Percentiles rank a stretch among this genome's conserved stretches.
These are phyloP conservation scores for Hyperoodon ampullatus DNA, from an alignment of 2,113 vertebrate genomes.

Conservation along the genomic window DNA sequence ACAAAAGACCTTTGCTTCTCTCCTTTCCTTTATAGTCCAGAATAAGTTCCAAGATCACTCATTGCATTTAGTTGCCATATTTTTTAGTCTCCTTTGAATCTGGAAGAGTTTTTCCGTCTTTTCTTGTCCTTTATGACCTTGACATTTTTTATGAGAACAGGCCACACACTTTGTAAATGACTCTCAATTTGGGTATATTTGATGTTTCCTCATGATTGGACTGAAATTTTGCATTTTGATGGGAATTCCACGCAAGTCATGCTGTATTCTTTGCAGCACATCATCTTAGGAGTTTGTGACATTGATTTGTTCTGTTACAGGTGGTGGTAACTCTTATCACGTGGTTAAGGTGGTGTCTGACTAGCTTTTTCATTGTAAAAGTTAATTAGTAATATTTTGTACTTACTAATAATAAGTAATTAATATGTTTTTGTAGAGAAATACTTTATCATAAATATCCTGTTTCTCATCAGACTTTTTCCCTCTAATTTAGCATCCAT, in stretches of 20 bases:
- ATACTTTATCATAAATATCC: background rate
- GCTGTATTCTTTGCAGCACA: background rate
- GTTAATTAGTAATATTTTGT: background rate
- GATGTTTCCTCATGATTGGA: background rate
- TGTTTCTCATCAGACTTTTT: background rate
- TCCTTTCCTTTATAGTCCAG: background rate
- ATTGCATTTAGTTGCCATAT: background rate
- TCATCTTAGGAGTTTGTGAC: background rate
- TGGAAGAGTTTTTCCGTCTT: background rate
- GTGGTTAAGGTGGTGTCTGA: background rate
- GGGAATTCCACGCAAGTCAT: background rate
- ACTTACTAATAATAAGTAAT: background rate
- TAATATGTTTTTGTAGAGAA: background rate
- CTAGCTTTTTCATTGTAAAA: background rate
- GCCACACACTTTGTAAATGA: background rate
- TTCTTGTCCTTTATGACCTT: background rate
- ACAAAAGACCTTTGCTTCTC: no score
- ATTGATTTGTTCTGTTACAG: background rate
- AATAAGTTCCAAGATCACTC: background rate
- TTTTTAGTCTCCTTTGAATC: background rate
- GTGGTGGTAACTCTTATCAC: background rate
- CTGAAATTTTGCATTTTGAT: background rate
- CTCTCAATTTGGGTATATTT: background rate
- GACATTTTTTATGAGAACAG: background rate
- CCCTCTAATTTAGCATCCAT: background rate